Base-by-base conservation (phyloP, 2,888 invertebrate genomes). In the Spodoptera littoralis region DNA sequence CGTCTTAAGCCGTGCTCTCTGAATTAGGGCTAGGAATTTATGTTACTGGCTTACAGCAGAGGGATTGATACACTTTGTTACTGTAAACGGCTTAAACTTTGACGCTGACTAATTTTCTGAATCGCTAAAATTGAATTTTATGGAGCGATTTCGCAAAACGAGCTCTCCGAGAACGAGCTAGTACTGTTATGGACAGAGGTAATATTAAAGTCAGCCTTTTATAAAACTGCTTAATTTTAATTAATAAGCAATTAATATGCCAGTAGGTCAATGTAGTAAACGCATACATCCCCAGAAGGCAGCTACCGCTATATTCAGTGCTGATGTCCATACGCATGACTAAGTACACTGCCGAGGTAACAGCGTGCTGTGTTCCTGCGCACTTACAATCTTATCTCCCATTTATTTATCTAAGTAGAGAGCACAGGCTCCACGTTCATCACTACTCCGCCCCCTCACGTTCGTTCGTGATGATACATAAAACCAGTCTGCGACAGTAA, bases 1-100 rank as follows among this genome's bases (percentile, higher is more conserved):
- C 88, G 90, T 89, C 90, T 91, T 88, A 86, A 90, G 89, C 90
- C 67, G 66, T 79, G 77, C 77, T 79, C 79, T 79, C 77, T 83
- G 90, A 91, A 91, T 92, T 92, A 90, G 90, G 88, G 88, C 88
- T 87, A 88, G 88, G 82, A 89, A 91, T 92, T 92, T 91, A 91
- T 93, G 89, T 88, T 84, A 83, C 77, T 84, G 86, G 87, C 86
- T 87, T 85, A 83, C 78, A 80, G 83, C 79, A 84, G 82, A 82
- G 85, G 86, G 84, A 84, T 79, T 75, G 76, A 70, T 77, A 71
- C 78, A 78, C 76, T 78, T 82, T 77, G 76, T 77, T 71, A 80
- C 74, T 69, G 69, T 68, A 55, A 72, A 79, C 70, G 80, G 80
- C 81, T 85, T 86, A 81, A 83, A 81, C 80, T 81, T 82, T 80